Base-by-base conservation (phyloP, 2,113 vertebrate genomes). In the Orthonyx spaldingii region DNA sequence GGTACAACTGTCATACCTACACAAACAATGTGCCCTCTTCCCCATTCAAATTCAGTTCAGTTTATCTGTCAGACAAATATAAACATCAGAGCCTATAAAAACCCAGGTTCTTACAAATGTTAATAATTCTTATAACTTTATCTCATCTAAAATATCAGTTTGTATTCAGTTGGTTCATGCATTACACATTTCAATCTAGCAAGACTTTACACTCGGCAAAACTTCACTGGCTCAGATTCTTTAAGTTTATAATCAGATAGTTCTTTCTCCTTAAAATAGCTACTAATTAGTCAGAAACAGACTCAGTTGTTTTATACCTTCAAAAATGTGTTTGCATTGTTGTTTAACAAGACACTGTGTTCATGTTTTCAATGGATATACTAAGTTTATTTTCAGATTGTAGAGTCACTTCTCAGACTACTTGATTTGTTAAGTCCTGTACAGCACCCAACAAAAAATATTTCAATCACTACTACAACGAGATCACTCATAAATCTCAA, bases 131-230 rank as follows among this genome's bases (percentile, higher is more conserved):
- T 53, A 32, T 7, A 69, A 60, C 3, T 23, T 66, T 16, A 35
- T 33, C 42, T 65, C n/a, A 46, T 37, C n/a, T 5, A 60, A 81
- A 92, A 42, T 77, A 69, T 8, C 27, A 42, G 15, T 33, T 87
- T 32, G 9, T 39, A 21, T n/a, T n/a, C n/a, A n/a, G n/a, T n/a
- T n/a, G 10, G 7, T 21, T 60, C 1, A 0, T 69, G 10, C 16
- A 55, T 20, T 87, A 21, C 9, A 23, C 55, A 16, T 13, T 74
- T 84, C 42, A 52, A 0, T 68, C 32, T 70, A 76, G 22, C 19
- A 68, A 41, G 28, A 69, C 3, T 64, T 87, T 53, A 74, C 4
- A 53, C 5, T 39, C 15, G 46, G 21, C 7, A 60, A 69, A 79
- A 77, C 22, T 16, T 64, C 3, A 2, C 17, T 60, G 35, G 2